These are phyloP conservation scores for Montipora capitata DNA, from an alignment of 92 coral and sea anemone species.

Conservation along the genomic window DNA sequence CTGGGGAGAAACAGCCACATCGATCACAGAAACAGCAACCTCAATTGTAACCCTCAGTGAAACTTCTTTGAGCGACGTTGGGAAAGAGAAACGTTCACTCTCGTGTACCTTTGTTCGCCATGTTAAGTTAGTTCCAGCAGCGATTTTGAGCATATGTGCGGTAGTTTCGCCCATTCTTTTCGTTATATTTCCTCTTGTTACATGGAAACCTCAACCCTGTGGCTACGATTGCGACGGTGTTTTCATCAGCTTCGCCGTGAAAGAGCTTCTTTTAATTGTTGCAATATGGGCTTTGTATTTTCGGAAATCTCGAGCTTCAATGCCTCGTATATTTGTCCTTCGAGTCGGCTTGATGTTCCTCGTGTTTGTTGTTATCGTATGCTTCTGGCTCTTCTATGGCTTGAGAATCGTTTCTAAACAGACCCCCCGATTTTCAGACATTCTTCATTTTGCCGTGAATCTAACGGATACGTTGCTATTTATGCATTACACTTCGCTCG, in stretches of 20 bases:
- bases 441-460: slow-evolving; percentile 87
- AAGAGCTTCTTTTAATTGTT: slow-evolving; percentile 86
- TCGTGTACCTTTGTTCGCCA: slow-evolving; percentile 86
- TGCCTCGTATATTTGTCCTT: slow-evolving; percentile 95
- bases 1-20: slow-evolving; percentile 99
- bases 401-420: slow-evolving; percentile 85
- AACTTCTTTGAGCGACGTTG: slow-evolving; percentile 92
- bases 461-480: slow-evolving; percentile 89
- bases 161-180: slow-evolving; percentile 91
- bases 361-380: slow-evolving; percentile 87
- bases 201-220: slow-evolving; percentile 86
- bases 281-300: slow-evolving; percentile 99
- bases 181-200: slow-evolving; percentile 87
- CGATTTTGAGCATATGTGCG: slow-evolving; percentile 83
- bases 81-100: slow-evolving; percentile 81
- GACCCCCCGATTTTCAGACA: slow-evolving; percentile 64
- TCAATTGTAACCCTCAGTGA: slow-evolving; percentile 98
- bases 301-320: slow-evolving; percentile 89
- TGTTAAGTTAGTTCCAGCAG: slow-evolving; percentile 81
- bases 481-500: slow-evolving; percentile 92
- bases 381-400: slow-evolving; percentile 97
- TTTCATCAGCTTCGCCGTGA: slow-evolving; percentile 94
- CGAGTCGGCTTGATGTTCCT: slow-evolving; percentile 90
- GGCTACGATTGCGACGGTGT: slow-evolving; percentile 92
- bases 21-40: slow-evolving; percentile 98